A percentile compares a stretch with the other conserved stretches of the same genome.
Conservation (phyloP, 1,140 invertebrate genomes). For the Dryas iulia region DNA sequence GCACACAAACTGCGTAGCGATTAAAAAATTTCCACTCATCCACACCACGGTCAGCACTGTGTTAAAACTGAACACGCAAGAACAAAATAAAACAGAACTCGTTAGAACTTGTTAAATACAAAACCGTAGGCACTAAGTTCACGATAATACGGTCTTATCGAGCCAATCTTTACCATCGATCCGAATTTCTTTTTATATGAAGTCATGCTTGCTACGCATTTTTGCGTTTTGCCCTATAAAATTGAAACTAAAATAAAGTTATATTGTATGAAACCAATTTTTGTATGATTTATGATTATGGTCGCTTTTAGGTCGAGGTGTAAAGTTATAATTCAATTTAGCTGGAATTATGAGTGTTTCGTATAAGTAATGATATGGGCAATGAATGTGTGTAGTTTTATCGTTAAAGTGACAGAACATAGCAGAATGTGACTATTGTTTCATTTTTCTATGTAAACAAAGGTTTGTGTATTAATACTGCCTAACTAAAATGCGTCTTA, state of each 20-base stretch:
- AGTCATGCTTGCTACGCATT: conserved; percentile 55
- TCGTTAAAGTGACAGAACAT: too few relatives aligned
- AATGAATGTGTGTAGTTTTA: too few relatives aligned
- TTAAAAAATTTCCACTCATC: conserved; percentile 8
- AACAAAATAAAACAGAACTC: conserved; percentile 64
- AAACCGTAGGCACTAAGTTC: conserved; percentile 61
- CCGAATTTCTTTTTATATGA: conserved; percentile 65
- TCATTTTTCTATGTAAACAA: too few relatives aligned
- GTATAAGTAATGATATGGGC: too few relatives aligned
- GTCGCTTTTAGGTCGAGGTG: not conserved
- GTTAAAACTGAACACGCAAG: conserved; percentile 54
- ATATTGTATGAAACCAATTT: not conserved
- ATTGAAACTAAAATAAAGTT: conserved; percentile 1
- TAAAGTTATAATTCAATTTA: not conserved
- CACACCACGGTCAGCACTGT: conserved; percentile 21
- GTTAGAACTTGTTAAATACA: conserved; percentile 70
- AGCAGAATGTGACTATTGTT: too few relatives aligned
- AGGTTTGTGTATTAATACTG: too few relatives aligned
- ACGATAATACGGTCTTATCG: conserved; percentile 67
- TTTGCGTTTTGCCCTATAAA: conserved; percentile 8
- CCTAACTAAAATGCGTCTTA: too few relatives aligned
- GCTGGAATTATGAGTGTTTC: not conserved
- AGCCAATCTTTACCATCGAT: conserved; percentile 52
- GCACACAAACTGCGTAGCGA: conserved; percentile 2
- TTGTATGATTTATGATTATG: conserved; percentile 2